These are phyloP conservation scores for Leontocebus nigricollis DNA, from an alignment of 2,797 vertebrate genomes.

Conservation along the genomic window DNA sequence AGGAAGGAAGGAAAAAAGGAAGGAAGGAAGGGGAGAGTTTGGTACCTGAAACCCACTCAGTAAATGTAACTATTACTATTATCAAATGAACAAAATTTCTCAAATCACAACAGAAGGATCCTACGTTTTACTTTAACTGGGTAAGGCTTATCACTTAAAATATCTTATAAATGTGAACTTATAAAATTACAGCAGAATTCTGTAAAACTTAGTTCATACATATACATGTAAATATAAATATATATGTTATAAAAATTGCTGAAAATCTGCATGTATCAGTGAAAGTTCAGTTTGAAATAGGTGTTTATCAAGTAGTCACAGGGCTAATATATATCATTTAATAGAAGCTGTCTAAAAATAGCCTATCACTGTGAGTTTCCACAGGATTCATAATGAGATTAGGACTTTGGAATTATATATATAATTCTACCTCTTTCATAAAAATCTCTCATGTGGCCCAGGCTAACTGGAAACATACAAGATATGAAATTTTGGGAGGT, in stretches of 20 bases:
- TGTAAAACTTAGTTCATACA: neutral
- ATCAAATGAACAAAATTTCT: neutral
- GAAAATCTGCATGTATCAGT: neutral
- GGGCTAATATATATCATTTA: neutral
- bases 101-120: neutral
- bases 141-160: neutral
- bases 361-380: neutral
- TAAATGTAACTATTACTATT: neutral
- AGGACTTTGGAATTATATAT: neutral
- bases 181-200: neutral
- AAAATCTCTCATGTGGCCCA: neutral
- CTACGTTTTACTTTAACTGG: neutral
- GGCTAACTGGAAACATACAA: neutral
- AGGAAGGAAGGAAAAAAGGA: rapidly evolving
- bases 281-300: neutral
- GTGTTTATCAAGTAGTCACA: neutral
- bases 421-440: neutral
- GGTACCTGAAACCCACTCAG: neutral
- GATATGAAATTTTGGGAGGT: neutral
- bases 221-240: neutral
- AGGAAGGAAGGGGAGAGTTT: neutral
- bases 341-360: neutral
- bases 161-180: neutral
- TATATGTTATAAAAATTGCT: neutral
- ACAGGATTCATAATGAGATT: neutral